Evolutionary conservation across 2,113 vertebrate genomes (phyloP).

Genomic region (Scomber scombrus): DNA sequence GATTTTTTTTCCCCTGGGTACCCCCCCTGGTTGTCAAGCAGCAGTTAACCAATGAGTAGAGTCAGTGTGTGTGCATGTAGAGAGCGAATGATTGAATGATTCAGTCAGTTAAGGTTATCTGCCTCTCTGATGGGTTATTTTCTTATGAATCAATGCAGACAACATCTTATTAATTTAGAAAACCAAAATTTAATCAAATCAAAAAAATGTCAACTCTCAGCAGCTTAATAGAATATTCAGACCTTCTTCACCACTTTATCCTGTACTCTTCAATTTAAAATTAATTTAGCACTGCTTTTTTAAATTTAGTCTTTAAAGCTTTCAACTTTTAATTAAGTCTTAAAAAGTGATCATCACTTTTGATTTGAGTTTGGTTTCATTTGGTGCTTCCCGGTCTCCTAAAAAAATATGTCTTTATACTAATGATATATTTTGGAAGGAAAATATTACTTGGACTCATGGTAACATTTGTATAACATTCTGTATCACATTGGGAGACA

Average conservation of each 20-base stretch:
- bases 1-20: slow-evolving; percentile 63
- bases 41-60: slow-evolving; percentile 65
- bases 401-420: no score
- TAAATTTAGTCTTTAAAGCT: neutral
- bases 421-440: no score
- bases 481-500: no score
- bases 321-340: neutral
- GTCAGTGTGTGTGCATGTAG: neutral
- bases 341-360: no score
- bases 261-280: no score
- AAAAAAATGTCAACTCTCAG: neutral
- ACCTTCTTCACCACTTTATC: no score
- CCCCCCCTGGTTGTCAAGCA: slow-evolving; percentile 63
- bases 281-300: no score
- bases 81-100: slow-evolving; percentile 30
- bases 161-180: neutral
- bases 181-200: neutral
- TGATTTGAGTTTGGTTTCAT: no score
- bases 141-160: neutral
- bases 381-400: no score
- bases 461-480: no score
- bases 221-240: no score
- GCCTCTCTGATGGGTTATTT: neutral
- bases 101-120: neutral
- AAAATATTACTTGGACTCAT: no score